Percentiles rank a stretch among this genome's conserved stretches.
These are phyloP conservation scores for Naja naja DNA, from an alignment of 2,113 vertebrate genomes.

Conservation along the genomic window DNA sequence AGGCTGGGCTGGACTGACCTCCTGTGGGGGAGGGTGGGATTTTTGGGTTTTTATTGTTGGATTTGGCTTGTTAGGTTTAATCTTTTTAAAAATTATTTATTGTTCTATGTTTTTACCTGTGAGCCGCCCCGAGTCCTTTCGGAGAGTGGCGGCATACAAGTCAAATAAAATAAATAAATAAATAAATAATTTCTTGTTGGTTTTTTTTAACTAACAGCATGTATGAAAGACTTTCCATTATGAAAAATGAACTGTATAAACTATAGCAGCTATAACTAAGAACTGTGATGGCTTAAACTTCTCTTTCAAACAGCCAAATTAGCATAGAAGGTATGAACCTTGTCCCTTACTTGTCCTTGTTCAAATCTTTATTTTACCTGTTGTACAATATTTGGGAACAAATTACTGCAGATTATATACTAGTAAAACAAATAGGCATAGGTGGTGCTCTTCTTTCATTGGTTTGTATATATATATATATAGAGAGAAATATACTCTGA, in stretches of 20 bases:
- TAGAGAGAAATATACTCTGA: not conserved
- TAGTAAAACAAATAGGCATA: not conserved
- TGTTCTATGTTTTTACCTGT: too few relatives aligned
- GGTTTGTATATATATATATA: not conserved
- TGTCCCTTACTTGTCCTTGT: not conserved
- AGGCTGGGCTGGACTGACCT: too few relatives aligned
- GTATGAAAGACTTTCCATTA: not conserved
- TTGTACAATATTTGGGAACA: not conserved
- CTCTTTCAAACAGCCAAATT: not conserved
- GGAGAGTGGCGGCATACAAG: too few relatives aligned
- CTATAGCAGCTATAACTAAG: not conserved
- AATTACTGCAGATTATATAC: not conserved
- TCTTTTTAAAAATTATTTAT: too few relatives aligned
- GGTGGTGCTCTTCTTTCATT: not conserved
- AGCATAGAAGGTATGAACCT: not conserved
- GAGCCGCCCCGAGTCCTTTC: too few relatives aligned
- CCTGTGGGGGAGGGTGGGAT: too few relatives aligned
- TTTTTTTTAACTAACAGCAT: not conserved
- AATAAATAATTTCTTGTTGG: not conserved
- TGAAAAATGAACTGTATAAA: not conserved
- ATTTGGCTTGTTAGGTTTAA: too few relatives aligned
- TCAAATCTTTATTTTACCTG: not conserved
- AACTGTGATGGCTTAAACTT: not conserved
- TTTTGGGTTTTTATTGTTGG: too few relatives aligned
- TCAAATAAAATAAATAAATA: too few relatives aligned